Evolutionary conservation across 2,113 vertebrate species (phyloP).

Genomic region (Bambusicola thoracicus): DNA sequence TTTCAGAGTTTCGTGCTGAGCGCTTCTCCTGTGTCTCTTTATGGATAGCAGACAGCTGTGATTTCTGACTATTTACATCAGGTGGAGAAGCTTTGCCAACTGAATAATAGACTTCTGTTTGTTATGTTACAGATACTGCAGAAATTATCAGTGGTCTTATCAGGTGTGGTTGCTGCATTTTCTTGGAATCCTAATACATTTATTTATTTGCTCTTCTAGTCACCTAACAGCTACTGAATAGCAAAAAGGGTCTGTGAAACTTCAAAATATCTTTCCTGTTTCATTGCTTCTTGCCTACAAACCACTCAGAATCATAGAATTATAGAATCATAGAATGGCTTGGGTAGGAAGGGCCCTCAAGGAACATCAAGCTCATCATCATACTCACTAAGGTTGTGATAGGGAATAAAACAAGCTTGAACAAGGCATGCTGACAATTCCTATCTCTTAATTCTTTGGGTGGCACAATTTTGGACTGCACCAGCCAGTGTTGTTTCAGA

Average conservation of each 20-base stretch:
- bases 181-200: neutral
- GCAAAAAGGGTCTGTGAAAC: neutral
- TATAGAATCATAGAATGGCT: no score
- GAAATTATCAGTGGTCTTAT: neutral
- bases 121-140: neutral
- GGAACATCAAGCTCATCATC: no score
- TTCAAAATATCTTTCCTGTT: neutral
- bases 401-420: neutral
- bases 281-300: neutral
- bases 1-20: neutral
- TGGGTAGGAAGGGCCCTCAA: no score
- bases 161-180: neutral
- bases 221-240: neutral
- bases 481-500: neutral
- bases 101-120: neutral
- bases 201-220: neutral
- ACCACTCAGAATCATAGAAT: neutral
- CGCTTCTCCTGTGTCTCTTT: neutral
- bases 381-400: accelerated
- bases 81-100: neutral
- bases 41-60: neutral
- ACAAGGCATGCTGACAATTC: neutral
- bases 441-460: neutral
- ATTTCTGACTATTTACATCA: neutral
- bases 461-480: neutral